phyloP scores from a whole-genome alignment of 2,888 invertebrate genomes.

The Bombylius discolor region DNA sequence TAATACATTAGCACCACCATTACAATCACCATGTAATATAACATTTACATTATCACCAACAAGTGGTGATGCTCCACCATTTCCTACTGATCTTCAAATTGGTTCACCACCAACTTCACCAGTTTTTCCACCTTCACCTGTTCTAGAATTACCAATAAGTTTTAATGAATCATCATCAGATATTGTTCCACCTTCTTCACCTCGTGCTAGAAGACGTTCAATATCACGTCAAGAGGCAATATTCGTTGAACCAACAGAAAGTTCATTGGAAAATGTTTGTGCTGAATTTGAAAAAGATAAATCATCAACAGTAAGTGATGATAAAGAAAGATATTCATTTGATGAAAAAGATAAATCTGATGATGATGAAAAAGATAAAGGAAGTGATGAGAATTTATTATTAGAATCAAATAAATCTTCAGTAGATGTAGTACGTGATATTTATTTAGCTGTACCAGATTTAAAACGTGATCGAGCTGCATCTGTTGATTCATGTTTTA shows the following conservation, averaged over 20 bases:
- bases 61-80: slow-evolving; percentile 35
- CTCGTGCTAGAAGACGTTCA: slow-evolving; percentile 51
- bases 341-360: slow-evolving; percentile 25
- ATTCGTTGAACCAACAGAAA: slow-evolving; percentile 60
- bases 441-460: slow-evolving; percentile 70
- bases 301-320: slow-evolving; percentile 11
- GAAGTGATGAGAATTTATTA: background rate
- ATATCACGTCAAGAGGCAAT: slow-evolving; percentile 74
- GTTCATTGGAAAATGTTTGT: slow-evolving; percentile 54
- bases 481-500: slow-evolving; percentile 77
- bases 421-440: slow-evolving; percentile 47
- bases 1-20: slow-evolving; percentile 34
- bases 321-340: slow-evolving; percentile 1
- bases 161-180: slow-evolving; percentile 21
- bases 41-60: slow-evolving; percentile 51
- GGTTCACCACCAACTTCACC: slow-evolving; percentile 35
- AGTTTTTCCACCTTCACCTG: slow-evolving; percentile 37
- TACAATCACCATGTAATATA: slow-evolving; percentile 44
- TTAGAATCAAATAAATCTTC: slow-evolving; percentile 25
- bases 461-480: slow-evolving; percentile 73
- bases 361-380: slow-evolving; percentile 23
- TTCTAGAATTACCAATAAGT: slow-evolving; percentile 46
- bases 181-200: slow-evolving; percentile 27
- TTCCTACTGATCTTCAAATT: slow-evolving; percentile 24
- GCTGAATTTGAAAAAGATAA: slow-evolving; percentile 28